These are phyloP conservation scores for Philypnodon macrostomus DNA, from an alignment of 2,797 vertebrate species.

Conservation along the genomic window DNA sequence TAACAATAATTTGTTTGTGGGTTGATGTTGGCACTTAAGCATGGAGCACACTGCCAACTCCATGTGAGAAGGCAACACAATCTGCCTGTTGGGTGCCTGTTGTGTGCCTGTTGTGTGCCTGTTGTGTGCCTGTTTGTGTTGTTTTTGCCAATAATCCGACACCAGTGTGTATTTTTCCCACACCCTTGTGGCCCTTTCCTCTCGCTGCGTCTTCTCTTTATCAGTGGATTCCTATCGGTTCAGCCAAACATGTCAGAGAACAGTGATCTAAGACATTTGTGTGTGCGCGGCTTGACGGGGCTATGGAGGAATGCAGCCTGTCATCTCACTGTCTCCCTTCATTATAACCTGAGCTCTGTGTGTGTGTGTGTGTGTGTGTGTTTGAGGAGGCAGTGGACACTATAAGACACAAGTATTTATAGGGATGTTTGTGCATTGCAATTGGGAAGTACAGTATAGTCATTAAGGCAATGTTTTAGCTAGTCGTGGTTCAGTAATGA, in stretches of 20 bases:
- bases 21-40: background rate
- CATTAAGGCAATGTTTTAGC: too few relatives aligned
- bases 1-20: background rate
- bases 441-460: too few relatives aligned
- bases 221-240: constrained; percentile 65
- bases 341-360: constrained; percentile 20
- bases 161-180: constrained; percentile 28
- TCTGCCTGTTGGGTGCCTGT: too few relatives aligned
- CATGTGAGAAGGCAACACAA: background rate
- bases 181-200: constrained; percentile 18
- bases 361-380: too few relatives aligned
- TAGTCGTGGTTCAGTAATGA: too few relatives aligned
- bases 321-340: constrained; percentile 25
- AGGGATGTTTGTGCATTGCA: too few relatives aligned
- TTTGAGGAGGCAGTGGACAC: background rate
- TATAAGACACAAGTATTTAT: constrained; percentile 7
- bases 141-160: constrained; percentile 25
- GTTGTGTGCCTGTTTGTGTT: too few relatives aligned
- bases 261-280: constrained; percentile 59
- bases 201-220: constrained; percentile 36
- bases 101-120: too few relatives aligned
- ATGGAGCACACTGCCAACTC: background rate
- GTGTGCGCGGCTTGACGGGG: constrained; percentile 37
- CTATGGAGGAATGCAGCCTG: constrained; percentile 48
- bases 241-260: constrained; percentile 57